A percentile compares a stretch with the other conserved stretches of the same genome.
Evolutionary conservation across 2,888 invertebrate genomes (phyloP).

Genomic region (Limulus polyphemus): DNA sequence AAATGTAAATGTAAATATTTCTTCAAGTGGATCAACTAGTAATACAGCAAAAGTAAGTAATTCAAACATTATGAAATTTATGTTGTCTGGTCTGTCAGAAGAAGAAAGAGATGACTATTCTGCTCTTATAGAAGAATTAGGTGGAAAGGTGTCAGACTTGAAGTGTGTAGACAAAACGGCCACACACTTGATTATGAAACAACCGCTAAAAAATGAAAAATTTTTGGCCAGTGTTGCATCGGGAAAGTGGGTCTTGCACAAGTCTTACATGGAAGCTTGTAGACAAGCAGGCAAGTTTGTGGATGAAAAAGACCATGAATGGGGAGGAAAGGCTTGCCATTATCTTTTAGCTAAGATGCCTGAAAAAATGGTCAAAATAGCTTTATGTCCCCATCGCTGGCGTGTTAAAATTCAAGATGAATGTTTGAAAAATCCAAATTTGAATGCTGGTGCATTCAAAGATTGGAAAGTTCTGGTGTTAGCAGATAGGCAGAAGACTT

Average conservation of each 20-base stretch:
- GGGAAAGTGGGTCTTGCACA: constrained; percentile 79
- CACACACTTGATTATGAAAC: constrained; percentile 64
- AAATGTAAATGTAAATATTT: too few species aligned
- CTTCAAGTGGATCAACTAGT: too few species aligned
- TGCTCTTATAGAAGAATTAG: constrained; percentile 47
- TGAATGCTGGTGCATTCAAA: constrained; percentile 32
- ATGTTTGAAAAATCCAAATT: constrained; percentile 31
- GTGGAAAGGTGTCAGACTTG: constrained; percentile 50
- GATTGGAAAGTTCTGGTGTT: constrained; percentile 43
- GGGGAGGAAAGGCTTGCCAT: constrained; percentile 55
- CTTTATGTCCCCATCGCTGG: constrained; percentile 45
- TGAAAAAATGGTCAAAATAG: constrained; percentile 29
- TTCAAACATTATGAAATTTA: constrained; percentile 25
- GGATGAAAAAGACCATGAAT: constrained; percentile 68
- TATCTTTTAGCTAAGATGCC: constrained; percentile 27
- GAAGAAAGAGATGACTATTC: constrained; percentile 41
- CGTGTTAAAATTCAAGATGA: constrained; percentile 43
- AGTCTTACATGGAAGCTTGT: constrained; percentile 59
- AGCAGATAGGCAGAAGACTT: constrained; percentile 46
- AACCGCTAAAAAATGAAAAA: constrained; percentile 67
- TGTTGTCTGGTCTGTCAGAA: constrained; percentile 34
- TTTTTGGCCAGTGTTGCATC: constrained; percentile 70
- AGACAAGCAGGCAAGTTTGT: constrained; percentile 49
- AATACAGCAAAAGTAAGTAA: too few species aligned
- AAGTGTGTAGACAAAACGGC: constrained; percentile 47